A percentile compares a stretch with the other conserved stretches of the same genome.
phyloP scores from a whole-genome alignment of 2,888 invertebrate genomes.

The Strigamia transsilvanica region DNA sequence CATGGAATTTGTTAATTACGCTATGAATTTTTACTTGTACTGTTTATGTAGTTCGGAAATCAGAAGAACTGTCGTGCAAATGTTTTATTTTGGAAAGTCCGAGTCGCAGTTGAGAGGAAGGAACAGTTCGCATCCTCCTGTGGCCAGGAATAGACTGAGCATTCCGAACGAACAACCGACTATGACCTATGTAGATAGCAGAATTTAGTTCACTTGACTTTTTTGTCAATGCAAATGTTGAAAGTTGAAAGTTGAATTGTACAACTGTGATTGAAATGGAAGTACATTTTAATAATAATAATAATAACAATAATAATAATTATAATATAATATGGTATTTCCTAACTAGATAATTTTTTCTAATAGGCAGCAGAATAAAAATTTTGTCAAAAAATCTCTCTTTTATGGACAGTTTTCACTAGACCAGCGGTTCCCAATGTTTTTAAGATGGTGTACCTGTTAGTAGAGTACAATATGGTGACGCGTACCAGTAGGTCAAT shows the following conservation, averaged over 20 bases:
- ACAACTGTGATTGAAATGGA: no score
- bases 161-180: not conserved
- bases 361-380: no score
- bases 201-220: not conserved
- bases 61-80: constrained; percentile 59
- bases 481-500: no score
- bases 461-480: no score
- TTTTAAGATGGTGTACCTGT: no score
- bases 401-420: no score
- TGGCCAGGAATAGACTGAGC: not conserved
- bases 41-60: constrained; percentile 65
- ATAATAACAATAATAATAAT: no score
- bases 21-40: constrained; percentile 68
- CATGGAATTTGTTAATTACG: constrained; percentile 67
- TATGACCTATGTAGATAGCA: not conserved
- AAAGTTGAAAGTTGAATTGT: constrained; percentile 3
- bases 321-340: no score
- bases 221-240: not conserved
- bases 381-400: no score
- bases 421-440: no score
- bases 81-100: constrained; percentile 46
- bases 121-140: not conserved
- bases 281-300: no score
- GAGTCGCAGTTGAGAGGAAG: not conserved
- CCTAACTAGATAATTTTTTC: no score